phyloP scores from a whole-genome alignment of 2,113 vertebrate genomes.

The Heteronetta atricapilla region DNA sequence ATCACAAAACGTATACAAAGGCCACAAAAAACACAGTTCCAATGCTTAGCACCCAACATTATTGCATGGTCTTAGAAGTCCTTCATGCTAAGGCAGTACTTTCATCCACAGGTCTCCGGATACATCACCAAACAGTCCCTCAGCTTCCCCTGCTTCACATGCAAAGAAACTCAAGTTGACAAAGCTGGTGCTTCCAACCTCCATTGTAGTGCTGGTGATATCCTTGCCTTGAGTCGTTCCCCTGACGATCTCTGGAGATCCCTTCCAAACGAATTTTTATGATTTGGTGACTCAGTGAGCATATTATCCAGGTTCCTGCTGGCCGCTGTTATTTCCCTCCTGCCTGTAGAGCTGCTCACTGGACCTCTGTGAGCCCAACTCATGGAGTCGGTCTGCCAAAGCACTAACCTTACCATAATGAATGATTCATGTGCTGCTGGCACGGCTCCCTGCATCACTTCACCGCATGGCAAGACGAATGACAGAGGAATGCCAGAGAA shows the following conservation, averaged over 20 bases:
- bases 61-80: not conserved
- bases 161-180: not conserved
- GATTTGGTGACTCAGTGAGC: not conserved
- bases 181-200: not conserved
- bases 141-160: not conserved
- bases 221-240: not conserved
- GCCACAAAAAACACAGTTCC: not conserved
- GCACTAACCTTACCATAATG: not conserved
- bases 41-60: not conserved
- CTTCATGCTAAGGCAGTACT: not conserved
- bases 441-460: not conserved
- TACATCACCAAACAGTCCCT: not conserved
- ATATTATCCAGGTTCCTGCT: not conserved
- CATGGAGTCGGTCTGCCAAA: not conserved
- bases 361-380: not conserved
- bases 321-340: not conserved
- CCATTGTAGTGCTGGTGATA: fast-evolving
- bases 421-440: not conserved
- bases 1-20: not conserved
- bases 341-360: not conserved
- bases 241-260: not conserved
- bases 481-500: not conserved
- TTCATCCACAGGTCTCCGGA: not conserved
- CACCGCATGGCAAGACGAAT: not conserved
- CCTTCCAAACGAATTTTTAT: not conserved